Conservation (phyloP, 2,797 vertebrate genomes). For the Myripristis murdjan region DNA sequence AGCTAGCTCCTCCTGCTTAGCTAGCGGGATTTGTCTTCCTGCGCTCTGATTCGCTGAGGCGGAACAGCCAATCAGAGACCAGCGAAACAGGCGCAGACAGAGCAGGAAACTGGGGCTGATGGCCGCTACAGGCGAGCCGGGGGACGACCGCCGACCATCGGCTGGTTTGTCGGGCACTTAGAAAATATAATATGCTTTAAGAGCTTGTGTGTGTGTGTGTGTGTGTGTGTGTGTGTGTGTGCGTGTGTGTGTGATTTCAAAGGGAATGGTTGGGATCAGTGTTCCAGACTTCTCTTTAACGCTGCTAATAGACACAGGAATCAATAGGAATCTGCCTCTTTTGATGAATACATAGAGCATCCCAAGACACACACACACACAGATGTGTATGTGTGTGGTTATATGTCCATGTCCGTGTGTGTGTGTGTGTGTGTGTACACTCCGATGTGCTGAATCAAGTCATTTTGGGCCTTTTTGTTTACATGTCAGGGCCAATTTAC, state of each 20-base stretch:
- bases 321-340: slow-evolving; percentile 63
- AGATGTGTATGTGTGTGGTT: neutral
- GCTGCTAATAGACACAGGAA: slow-evolving; percentile 51
- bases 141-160: too few species aligned
- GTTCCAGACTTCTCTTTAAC: slow-evolving; percentile 44
- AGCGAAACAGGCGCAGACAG: too few species aligned
- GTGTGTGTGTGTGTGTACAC: slow-evolving; percentile 6
- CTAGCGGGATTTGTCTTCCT: too few species aligned
- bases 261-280: slow-evolving; percentile 20
- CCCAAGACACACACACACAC: slow-evolving; percentile 40
- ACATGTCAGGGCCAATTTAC: slow-evolving; percentile 66
- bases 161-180: too few species aligned
- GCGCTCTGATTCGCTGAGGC: too few species aligned
- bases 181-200: too few species aligned
- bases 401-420: neutral
- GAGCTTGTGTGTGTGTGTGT: neutral
- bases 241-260: slow-evolving; percentile 1
- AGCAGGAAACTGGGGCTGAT: too few species aligned
- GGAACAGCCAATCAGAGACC: too few species aligned
- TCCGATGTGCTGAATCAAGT: slow-evolving; percentile 51
- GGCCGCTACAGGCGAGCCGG: too few species aligned
- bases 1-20: too few species aligned
- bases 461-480: slow-evolving; percentile 70
- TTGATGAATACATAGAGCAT: slow-evolving; percentile 59
- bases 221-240: slow-evolving; percentile 1